These are phyloP conservation scores for Parthenolecanium corni DNA, from an alignment of 2,888 invertebrate genomes.

Conservation along the genomic window DNA sequence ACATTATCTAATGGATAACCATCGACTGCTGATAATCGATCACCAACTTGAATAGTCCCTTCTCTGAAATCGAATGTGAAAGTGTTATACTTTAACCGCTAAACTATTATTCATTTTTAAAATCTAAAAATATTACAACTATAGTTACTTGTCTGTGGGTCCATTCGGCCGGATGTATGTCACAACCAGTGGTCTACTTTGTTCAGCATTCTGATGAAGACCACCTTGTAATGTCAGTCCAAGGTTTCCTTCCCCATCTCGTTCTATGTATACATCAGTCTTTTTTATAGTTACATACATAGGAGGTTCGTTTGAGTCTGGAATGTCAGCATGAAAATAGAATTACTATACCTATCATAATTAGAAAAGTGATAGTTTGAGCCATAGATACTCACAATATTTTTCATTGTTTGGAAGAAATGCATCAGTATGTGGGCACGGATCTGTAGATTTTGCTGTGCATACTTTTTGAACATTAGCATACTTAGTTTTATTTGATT, in stretches of 20 bases:
- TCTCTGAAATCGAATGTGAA: conserved; percentile 45
- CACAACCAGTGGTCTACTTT: conserved; percentile 66
- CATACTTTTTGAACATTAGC: neutral
- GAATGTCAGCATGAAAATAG: neutral
- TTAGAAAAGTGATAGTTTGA: no score
- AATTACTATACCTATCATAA: no score
- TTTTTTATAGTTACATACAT: conserved; percentile 29
- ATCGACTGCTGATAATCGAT: conserved; percentile 76
- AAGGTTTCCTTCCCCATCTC: conserved; percentile 67
- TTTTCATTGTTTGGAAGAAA: conserved; percentile 18
- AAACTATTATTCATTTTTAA: no score
- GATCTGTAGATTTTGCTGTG: neutral
- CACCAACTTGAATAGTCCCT: conserved; percentile 80
- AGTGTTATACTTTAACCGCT: no score
- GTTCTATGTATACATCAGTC: conserved; percentile 48
- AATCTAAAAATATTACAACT: neutral
- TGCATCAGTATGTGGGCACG: conserved; percentile 26
- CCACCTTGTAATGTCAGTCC: conserved; percentile 82
- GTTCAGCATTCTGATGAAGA: conserved; percentile 48
- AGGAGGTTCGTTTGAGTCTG: conserved; percentile 8
- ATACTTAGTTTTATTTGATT: conserved; percentile 3
- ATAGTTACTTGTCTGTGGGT: conserved; percentile 60
- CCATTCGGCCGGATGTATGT: conserved; percentile 81
- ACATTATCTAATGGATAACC: conserved; percentile 57
- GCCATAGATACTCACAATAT: conserved; percentile 14